phyloP scores from a whole-genome alignment of 2,113 vertebrate genomes.

The Ornithorhynchus anatinus region DNA sequence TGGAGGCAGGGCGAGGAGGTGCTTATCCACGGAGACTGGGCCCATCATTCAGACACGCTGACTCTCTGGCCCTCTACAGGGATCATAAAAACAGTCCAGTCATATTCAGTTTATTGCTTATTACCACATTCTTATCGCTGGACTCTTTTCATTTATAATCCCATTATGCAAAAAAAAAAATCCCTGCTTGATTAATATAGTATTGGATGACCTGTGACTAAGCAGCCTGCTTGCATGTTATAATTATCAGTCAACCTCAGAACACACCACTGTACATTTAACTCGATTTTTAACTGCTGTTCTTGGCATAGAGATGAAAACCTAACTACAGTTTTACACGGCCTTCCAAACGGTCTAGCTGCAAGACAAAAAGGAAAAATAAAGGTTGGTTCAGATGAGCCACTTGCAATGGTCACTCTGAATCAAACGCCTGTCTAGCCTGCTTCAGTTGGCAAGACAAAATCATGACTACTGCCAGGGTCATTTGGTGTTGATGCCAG shows the following conservation, averaged over 20 bases:
- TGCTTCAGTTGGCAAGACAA: constrained; percentile 69
- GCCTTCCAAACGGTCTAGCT: constrained; percentile 59
- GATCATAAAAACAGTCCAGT: too few relatives aligned
- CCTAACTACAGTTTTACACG: constrained; percentile 45
- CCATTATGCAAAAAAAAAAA: constrained; percentile 10
- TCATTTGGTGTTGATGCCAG: constrained; percentile 62
- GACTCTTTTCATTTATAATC: too few relatives aligned
- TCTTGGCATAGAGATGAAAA: constrained; percentile 53
- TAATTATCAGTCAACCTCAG: constrained; percentile 59
- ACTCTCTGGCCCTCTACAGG: too few relatives aligned
- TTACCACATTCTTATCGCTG: too few relatives aligned
- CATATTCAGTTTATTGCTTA: too few relatives aligned
- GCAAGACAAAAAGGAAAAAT: constrained; percentile 45
- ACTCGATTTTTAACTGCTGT: constrained; percentile 65
- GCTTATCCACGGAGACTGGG: too few relatives aligned
- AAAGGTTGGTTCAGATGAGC: constrained; percentile 65
- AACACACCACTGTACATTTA: constrained; percentile 38
- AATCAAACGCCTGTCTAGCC: constrained; percentile 68
- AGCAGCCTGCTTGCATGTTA: constrained; percentile 31
- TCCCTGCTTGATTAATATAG: constrained; percentile 43
- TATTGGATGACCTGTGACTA: constrained; percentile 55
- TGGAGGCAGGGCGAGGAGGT: too few relatives aligned
- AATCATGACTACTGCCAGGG: constrained; percentile 65
- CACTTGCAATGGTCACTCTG: constrained; percentile 65
- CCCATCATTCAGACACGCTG: too few relatives aligned